Evolutionary conservation across 1,140 invertebrate genomes (phyloP), one percentile per base, ranked within the genome.

Genomic region (Radopholus similis): DNA sequence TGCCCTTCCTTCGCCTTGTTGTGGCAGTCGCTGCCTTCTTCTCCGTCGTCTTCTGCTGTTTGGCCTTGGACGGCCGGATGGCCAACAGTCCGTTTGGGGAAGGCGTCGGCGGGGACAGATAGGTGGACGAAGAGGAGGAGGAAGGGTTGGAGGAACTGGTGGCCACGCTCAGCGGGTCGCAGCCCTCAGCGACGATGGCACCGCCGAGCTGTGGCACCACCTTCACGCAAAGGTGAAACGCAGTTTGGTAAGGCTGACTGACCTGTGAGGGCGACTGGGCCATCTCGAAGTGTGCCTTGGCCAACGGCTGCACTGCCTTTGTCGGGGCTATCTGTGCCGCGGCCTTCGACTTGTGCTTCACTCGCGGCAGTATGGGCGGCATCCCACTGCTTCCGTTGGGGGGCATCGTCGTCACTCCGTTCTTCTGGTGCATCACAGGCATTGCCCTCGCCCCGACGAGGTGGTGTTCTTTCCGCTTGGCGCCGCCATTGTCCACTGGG

Each of bases 361-460:
- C 21, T 8, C 40, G 26, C 23, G 59, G 59, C 59, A 62, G 47
- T 42, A 62, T 62, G 21, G 59, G 59, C 18, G 59, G 59, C 6
- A 62, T 34, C 32, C 59, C 59, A 42, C 21, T 32, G 21, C 5
- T 51, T 8, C 23, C n/a, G 47, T 51, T 23, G 44, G 26, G 6
- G 44, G 44, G 13, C 44, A 47, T 4, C 26, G 18, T 4, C 26
- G 44, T 13, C 6, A 23, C 13, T n/a, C 18, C 18, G 15, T 47
- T 47, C n/a, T 6, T 26, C 8, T 51, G 23, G 47, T 26, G 30
- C 44, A 49, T 13, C n/a, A 23, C n/a, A n/a, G n/a, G n/a, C n/a
- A n/a, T n/a, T n/a, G 47, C 21, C n/a, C 23, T 28, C 47, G 18
- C n/a, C 9, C 2, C 47, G 47, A 13, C 23, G 30, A 23, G 23